Evolutionary conservation across 1,140 invertebrate species (phyloP), one percentile per base, ranked within the genome.

Genomic region (Drosophila mayri): DNA sequence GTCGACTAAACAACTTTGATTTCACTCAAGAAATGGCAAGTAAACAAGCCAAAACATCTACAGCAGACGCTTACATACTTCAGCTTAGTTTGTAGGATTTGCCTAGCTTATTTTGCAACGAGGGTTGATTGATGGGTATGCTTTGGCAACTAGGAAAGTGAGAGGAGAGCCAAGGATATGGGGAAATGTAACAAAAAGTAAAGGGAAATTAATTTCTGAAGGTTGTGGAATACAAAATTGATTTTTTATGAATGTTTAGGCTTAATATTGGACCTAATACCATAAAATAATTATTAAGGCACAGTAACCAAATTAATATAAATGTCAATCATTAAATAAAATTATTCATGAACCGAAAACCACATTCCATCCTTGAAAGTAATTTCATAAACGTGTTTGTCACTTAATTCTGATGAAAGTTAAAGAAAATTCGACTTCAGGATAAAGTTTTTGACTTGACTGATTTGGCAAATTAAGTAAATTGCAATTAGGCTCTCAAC

Each of bases 1-100:
- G 32, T n/a, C 32, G 43, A 22, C 54, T 18, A 18, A 67, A 67
- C 73, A 81, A 79, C 71, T 76, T 73, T 82, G 83, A 82, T 79
- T 87, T 87, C 72, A 74, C 67, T 80, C 81, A 73, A 70, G 76
- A 65, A 86, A 67, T 77, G 40, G 64, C 67, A 35, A 59, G 61
- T 38, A 73, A 76, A 71, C 82, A 86, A 70, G 65, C 38, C 75
- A 57, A 81, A 79, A 79, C 71, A 79, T 75, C 60, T 46, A 72
- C 70, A 82, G 65, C 63, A 76, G 58, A 40, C 64, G 47, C 76
- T 57, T 40, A 52, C 35, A 60, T 40, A 76, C 75, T 85, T 77
- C 50, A 74, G 57, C 68, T 61, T 58, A 85, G 81, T 84, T 85
- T 50, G 54, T 76, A 76, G 76, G 52, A 55, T 40, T 67, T 46